phyloP scores from a whole-genome alignment of 2,888 invertebrate species.

The Agrotis exclamationis region DNA sequence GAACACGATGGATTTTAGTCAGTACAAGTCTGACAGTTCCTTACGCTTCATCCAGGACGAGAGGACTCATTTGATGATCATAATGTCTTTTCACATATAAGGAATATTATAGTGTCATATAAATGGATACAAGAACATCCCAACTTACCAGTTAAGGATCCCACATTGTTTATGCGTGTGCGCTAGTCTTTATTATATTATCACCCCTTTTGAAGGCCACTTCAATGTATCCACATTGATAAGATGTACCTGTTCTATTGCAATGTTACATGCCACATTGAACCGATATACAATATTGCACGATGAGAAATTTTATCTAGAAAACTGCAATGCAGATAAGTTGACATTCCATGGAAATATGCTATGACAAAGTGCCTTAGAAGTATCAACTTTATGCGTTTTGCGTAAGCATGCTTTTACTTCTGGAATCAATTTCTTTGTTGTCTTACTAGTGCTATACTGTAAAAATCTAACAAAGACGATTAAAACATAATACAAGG shows the following conservation, averaged over 20 bases:
- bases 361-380: neutral
- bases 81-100: too few species aligned
- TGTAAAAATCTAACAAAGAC: neutral
- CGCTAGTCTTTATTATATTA: too few species aligned
- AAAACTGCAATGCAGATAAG: constrained; percentile 42
- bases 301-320: constrained; percentile 12
- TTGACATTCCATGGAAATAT: constrained; percentile 19
- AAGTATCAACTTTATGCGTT: constrained; percentile 11
- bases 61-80: too few species aligned
- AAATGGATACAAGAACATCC: too few species aligned
- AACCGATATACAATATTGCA: neutral
- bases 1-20: too few species aligned
- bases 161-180: too few species aligned
- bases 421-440: neutral
- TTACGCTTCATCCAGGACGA: too few species aligned
- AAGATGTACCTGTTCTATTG: neutral
- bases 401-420: constrained; percentile 1
- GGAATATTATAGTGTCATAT: too few species aligned
- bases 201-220: neutral
- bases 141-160: too few species aligned
- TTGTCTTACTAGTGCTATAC: neutral
- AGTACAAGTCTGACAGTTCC: too few species aligned
- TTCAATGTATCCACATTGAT: neutral
- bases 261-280: neutral
- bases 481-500: too few species aligned